Evolutionary conservation across 2,113 vertebrate genomes (phyloP), one percentile per base, ranked within the genome.

Genomic region (Cyphomyrus plagiostoma): DNA sequence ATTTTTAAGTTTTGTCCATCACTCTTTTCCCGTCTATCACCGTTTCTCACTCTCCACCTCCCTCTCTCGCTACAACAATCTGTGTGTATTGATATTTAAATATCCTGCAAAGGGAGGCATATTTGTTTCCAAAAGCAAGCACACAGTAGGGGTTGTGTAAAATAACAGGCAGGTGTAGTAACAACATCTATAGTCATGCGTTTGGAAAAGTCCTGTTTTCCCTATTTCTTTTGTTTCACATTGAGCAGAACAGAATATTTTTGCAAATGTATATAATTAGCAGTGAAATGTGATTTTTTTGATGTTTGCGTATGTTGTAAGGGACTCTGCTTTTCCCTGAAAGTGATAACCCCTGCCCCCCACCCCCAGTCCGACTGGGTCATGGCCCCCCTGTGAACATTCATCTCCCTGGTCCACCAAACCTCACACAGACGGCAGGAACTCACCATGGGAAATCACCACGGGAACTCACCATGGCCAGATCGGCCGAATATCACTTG

Each of bases 11-110:
- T 48, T 48, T 46, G 82, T 48, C 82, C 21, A 48, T 42, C 42
- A 1, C 50, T 50, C 26, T 35, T 42, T 39, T 42, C 74, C 1
- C 11, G 1, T 70, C n/a, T 11, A 70, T 30, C 10, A 30, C n/a
- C 10, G 1, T 13, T 30, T 70, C 62, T 70, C 62, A 30, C 62
- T 26, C 83, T 15, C 30, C n/a, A 52, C 30, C 85, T 30, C 49
- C 3, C 0, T 53, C 49, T 52, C 49, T 35, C 50, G 1, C 15
- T 35, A 35, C 15, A 19, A 53, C 49, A 35, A 35, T 30, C 50
- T 87, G 13, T 50, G 50, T 87, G 50, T 53, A 53, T 87, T 87
- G 26, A 87, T 87, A 87, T 87, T 87, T 52, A 87, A 87, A 87
- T 87, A 42, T 87, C 85, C 53, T 56, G 85, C 85, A 87, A 87